Base-by-base conservation (phyloP, 1,140 invertebrate species). In the Piezodorus guildinii region DNA sequence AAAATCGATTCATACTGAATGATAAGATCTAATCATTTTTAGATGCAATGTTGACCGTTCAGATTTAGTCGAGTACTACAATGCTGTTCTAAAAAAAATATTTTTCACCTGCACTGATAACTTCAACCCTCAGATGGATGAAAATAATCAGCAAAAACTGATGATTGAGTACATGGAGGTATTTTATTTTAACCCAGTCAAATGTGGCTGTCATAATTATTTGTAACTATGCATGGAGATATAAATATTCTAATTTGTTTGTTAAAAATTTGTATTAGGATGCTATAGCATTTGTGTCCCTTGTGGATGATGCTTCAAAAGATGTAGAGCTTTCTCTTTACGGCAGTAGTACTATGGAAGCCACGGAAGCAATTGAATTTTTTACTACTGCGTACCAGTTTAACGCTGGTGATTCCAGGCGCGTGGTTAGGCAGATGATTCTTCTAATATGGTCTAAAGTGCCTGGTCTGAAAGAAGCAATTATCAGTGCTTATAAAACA, bases 321-420 rank as follows among this genome's bases (percentile, higher is more conserved):
- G 61, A 65, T 16, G 65, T 71, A 21, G 45, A 56, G 27, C 60
- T 66, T 27, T 58, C 70, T 15, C 30, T 71, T 58, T 66, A 68
- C 45, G 62, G 64, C 3, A 63, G 68, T 51, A 67, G 64, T 65
- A 77, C 81, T 0, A 80, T 85, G 1, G 91, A 94, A 73, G 85
- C 91, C 0, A 79, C 85, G 44, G 91, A 94, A 75, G 85, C 91
- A 0, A 86, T 93, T 49, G 83, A 88, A 59, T 89, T 94, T 71
- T 88, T 94, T 67, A 88, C 87, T 0, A 83, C 83, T 0, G 87
- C 87, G 4, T 86, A 84, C 71, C 82, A 88, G 70, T 91, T 91
- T 72, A 83, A 85, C 58, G 79, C 94, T 16, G 77, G 81, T 45
- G 83, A 86, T 9, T 83, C 87, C 14, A 80, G 85, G 69, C 68